Evolutionary conservation across 1,140 invertebrate genomes (phyloP), one percentile per base, ranked within the genome.

Genomic region (Tetramorium simillimum): DNA sequence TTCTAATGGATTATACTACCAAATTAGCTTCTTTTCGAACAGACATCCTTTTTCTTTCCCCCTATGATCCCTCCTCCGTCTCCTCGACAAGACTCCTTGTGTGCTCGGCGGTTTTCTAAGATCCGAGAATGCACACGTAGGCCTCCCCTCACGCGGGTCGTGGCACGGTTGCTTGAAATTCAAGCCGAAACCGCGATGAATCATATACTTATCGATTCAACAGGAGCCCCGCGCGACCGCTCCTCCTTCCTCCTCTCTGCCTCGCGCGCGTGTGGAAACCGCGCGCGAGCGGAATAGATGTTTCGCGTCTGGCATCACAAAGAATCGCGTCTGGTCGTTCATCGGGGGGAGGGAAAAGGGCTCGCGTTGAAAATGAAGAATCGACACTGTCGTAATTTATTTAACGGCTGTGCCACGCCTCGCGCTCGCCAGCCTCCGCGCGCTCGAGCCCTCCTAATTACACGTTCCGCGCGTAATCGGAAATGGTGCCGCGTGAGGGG

Each of bases 161-260:
- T 84, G 72, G 77, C 86, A 75, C 86, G 88, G 80, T 88, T 89
- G 92, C 90, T 93, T 93, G 92, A 93, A 93, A 93, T 93, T 93
- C 92, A 93, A 93, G 92, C 92, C 89, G 88, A 93, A 93, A 93
- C 92, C 89, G 85, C 92, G 92, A 89, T 93, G 92, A 93, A 93
- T 93, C 92, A 93, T 92, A 89, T 93, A 92, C 92, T 92, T 93
- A 93, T 93, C 92, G 92, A 93, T 93, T 93, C 92, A 93, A 93
- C 92, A 92, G 91, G 90, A 88, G 89, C 78, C 88, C 85, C 88
- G 82, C 88, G 82, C 89, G 89, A 85, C 85, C 56, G 12, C 53
- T 2, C 60, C 60, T 28, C 69, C 63, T 43, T 43, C 9, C 46
- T 46, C 12, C 60, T 69, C 18, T 60, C 63, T 43, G 6, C 40